These are phyloP conservation scores for Hydrophis major DNA, from an alignment of 2,797 vertebrate species.

Conservation along the genomic window DNA sequence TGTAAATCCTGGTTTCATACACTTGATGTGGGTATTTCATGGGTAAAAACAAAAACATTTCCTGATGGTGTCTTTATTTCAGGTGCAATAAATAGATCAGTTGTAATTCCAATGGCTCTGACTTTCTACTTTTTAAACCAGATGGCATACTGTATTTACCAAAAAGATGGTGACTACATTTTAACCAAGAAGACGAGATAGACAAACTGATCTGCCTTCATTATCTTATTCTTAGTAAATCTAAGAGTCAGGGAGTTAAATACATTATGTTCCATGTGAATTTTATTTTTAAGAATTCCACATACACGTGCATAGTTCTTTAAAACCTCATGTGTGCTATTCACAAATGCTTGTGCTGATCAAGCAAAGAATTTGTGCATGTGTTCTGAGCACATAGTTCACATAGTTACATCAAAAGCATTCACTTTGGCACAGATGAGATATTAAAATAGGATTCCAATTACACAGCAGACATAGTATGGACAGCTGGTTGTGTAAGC, in stretches of 20 bases:
- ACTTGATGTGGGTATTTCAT: background rate
- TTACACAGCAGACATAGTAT: conserved; percentile 5
- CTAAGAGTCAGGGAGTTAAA: background rate
- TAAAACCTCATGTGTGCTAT: background rate
- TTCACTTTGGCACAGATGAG: background rate
- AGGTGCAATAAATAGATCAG: conserved; percentile 6
- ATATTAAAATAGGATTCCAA: background rate
- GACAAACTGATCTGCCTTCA: background rate
- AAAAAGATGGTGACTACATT: background rate
- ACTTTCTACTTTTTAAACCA: background rate
- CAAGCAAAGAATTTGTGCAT: background rate
- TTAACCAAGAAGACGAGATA: background rate
- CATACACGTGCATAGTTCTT: background rate
- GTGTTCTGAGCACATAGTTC: conserved; percentile 15
- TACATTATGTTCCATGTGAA: background rate
- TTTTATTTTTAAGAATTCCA: background rate
- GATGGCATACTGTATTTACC: background rate
- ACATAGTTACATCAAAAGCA: conserved; percentile 22
- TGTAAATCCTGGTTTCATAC: background rate
- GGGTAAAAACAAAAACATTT: background rate
- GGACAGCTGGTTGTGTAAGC: conserved; percentile 8
- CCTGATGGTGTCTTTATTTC: background rate
- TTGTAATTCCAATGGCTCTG: background rate
- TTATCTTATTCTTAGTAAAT: background rate
- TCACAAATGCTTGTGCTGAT: conserved; percentile 3